Evolutionary conservation across 1,140 invertebrate genomes (phyloP).

Genomic region (Pararge aegeria): DNA sequence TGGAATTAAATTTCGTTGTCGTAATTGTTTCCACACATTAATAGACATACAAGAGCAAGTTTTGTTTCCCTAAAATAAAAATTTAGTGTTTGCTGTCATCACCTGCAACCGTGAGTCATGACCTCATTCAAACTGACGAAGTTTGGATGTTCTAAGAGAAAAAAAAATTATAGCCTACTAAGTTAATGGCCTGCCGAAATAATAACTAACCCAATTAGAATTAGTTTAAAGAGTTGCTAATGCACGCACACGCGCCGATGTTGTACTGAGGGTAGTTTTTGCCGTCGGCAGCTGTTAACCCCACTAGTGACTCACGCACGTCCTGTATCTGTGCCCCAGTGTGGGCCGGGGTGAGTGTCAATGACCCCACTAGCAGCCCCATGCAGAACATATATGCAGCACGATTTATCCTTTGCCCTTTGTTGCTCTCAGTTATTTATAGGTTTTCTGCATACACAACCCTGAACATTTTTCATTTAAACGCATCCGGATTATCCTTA

Average conservation of each 20-base stretch:
- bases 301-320: constrained; percentile 64
- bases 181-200: neutral
- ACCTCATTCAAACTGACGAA: no score
- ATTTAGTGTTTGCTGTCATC: no score
- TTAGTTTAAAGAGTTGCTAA: constrained; percentile 49
- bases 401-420: constrained; percentile 66
- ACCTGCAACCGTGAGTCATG: no score
- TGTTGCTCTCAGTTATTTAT: constrained; percentile 66
- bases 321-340: constrained; percentile 62
- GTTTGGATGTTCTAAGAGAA: neutral
- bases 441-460: constrained; percentile 50
- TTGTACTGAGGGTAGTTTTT: constrained; percentile 64
- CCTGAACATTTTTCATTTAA: constrained; percentile 38
- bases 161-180: neutral
- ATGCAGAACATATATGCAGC: constrained; percentile 57
- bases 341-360: constrained; percentile 65
- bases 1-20: no score
- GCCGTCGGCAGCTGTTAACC: constrained; percentile 72
- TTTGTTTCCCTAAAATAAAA: neutral
- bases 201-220: constrained; percentile 43
- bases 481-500: constrained; percentile 41
- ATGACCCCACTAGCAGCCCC: constrained; percentile 71
- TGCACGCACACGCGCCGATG: constrained; percentile 44
- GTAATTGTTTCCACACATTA: no score
- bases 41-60: no score